These are phyloP conservation scores for Tetranychus piercei DNA, from an alignment of 2,888 invertebrate genomes.

Conservation along the genomic window DNA sequence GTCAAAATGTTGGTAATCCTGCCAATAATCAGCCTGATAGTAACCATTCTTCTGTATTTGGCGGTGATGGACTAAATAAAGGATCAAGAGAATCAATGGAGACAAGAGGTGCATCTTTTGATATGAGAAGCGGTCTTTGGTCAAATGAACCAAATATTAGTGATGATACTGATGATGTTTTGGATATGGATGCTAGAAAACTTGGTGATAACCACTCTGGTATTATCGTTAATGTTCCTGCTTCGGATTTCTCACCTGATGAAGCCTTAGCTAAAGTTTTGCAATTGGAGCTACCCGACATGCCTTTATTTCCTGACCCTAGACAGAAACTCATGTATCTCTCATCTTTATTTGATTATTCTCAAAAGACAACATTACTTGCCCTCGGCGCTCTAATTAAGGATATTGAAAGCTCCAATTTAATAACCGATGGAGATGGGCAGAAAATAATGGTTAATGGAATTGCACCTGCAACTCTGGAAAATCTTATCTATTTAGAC, in stretches of 20 bases:
- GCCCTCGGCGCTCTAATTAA: neutral
- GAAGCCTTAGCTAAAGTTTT: neutral
- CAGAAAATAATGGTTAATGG: neutral
- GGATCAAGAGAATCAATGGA: too few species aligned
- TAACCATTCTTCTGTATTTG: too few species aligned
- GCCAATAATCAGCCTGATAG: neutral
- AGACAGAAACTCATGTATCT: neutral
- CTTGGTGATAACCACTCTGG: neutral
- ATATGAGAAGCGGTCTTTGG: too few species aligned
- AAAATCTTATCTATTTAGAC: neutral
- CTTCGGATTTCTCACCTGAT: neutral
- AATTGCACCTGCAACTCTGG: neutral
- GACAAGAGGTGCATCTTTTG: too few species aligned
- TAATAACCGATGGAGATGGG: neutral
- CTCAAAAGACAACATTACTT: neutral
- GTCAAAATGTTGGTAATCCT: neutral
- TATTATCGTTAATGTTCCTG: neutral
- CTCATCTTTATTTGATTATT: neutral
- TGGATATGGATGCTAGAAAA: neutral
- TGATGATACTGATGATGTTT: neutral
- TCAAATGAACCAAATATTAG: neutral
- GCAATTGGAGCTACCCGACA: neutral
- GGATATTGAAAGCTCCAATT: neutral
- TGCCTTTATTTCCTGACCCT: neutral
- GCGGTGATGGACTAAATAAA: too few species aligned